phyloP scores from a whole-genome alignment of 1,140 invertebrate genomes.

The Lysiphlebus fabarum region DNA sequence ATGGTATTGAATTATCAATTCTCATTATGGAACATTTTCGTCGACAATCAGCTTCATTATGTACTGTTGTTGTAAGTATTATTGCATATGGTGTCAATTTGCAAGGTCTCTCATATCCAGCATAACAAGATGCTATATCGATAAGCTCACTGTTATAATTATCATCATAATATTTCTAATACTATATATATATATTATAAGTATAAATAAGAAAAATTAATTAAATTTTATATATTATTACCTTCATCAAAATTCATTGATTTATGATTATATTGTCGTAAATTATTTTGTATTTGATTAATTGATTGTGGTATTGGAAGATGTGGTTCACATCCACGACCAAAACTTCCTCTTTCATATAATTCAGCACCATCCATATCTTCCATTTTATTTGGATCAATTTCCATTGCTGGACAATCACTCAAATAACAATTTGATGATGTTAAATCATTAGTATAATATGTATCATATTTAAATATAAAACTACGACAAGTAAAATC shows the following conservation, averaged over 20 bases:
- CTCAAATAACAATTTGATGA: constrained; percentile 63
- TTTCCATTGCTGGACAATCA: constrained; percentile 65
- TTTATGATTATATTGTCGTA: constrained; percentile 4
- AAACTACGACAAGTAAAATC: constrained; percentile 75
- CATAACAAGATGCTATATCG: constrained; percentile 58
- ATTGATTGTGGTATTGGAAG: constrained; percentile 26
- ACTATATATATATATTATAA: too few relatives aligned
- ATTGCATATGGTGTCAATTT: constrained; percentile 64
- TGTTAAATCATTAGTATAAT: too few relatives aligned
- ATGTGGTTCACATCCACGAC: constrained; percentile 71
- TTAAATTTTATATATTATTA: constrained; percentile 7
- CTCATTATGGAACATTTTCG: constrained; percentile 62
- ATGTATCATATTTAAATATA: constrained; percentile 62
- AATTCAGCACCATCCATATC: constrained; percentile 63
- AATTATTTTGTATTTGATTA: constrained; percentile 26
- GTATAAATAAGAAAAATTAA: too few relatives aligned
- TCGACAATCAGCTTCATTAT: constrained; percentile 68
- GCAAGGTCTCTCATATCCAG: constrained; percentile 68
- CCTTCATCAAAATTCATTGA: constrained; percentile 17
- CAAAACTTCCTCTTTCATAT: constrained; percentile 74
- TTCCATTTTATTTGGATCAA: constrained; percentile 60
- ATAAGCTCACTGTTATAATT: neutral
- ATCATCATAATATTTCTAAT: too few relatives aligned
- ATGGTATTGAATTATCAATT: constrained; percentile 60
- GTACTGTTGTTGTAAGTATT: constrained; percentile 59